phyloP scores from a whole-genome alignment of 2,113 vertebrate genomes.

The Heptranchias perlo region DNA sequence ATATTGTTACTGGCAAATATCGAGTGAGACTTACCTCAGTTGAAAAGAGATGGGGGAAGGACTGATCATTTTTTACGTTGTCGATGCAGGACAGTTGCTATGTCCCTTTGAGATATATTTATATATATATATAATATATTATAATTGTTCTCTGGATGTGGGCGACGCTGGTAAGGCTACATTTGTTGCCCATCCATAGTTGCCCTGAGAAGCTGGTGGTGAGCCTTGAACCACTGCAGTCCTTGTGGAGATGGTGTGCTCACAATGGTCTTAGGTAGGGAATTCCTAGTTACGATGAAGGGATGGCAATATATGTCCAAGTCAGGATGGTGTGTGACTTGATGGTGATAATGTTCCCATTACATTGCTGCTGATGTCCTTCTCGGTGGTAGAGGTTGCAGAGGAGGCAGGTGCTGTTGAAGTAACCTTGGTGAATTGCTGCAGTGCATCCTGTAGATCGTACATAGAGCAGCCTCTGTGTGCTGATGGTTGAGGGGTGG shows the following conservation, averaged over 20 bases:
- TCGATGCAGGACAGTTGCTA: no score
- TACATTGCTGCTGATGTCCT: neutral
- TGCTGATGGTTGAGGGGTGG: neutral
- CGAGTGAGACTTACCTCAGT: no score
- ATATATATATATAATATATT: neutral
- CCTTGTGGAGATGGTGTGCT: no score
- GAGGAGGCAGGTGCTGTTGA: neutral
- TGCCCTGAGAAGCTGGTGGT: neutral
- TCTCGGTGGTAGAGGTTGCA: neutral
- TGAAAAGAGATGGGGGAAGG: no score
- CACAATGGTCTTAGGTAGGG: no score
- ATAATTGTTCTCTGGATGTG: neutral
- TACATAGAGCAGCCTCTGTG: neutral
- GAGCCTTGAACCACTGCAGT: no score
- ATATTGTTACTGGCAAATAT: no score
- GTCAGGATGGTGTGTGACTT: neutral
- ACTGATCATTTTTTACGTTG: no score
- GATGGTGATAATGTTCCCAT: neutral
- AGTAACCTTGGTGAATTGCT: neutral
- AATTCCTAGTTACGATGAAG: no score
- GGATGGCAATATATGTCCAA: no score
- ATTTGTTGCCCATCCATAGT: neutral
- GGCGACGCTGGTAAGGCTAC: neutral
- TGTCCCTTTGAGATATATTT: no score
- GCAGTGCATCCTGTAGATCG: neutral